Evolutionary conservation across 1,140 invertebrate genomes (phyloP), one percentile per base, ranked within the genome.

Genomic region (Brachionus sp.): DNA sequence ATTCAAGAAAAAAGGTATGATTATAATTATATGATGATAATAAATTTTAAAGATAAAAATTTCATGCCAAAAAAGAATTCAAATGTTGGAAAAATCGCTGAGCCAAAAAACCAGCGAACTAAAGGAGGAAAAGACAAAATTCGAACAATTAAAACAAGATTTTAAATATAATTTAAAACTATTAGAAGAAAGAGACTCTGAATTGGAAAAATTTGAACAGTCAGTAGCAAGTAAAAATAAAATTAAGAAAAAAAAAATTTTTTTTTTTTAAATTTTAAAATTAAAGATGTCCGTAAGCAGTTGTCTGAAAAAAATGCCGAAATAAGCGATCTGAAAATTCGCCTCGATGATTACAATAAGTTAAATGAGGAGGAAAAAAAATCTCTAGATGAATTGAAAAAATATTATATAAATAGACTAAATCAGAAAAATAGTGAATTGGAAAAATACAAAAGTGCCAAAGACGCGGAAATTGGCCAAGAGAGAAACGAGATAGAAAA

Each of bases 111-210:
- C 87, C 5, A 86, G 84, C 84, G 78, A 85, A 23, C 50, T 88
- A 4, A 66, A 78, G 46, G 85, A 86, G 77, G 85, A 87, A 73
- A 85, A 84, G 68, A 64, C 68, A 6, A 87, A 86, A 83, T 87
- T 88, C 50, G 70, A 82, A 13, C 86, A 88, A 68, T 75, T 88
- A 12, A 88, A 88, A 82, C 87, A 88, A 75, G 87, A 88, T 84
- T 89, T 89, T 84, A 88, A 88, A 78, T 89, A 88, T 78, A 89
- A 89, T 77, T 82, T 89, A 7, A 86, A 86, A 77, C 84, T 89
- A 10, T 53, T 89, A 9, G 86, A 86, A 66, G 87, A 89, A 37
- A 85, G 88, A 82, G 88, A 89, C 77, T 83, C 85, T 33, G 88
- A 89, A 83, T 80, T 89, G 29, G 87, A 88, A 77, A 86, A 85